Conservation (phyloP, 2,888 invertebrate species). For the Ormyrus pomaceus region DNA sequence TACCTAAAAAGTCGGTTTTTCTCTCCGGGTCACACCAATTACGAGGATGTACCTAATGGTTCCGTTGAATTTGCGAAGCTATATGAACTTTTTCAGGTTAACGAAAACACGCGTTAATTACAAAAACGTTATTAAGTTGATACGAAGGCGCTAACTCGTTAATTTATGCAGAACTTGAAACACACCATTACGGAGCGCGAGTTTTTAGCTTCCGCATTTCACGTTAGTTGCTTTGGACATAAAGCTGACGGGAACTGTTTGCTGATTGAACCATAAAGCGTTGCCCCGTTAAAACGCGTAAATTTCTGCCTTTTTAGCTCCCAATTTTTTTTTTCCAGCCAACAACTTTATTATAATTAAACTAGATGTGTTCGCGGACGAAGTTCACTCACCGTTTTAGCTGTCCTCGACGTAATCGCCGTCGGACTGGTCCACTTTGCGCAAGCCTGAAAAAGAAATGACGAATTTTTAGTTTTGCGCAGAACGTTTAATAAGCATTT, state of each 20-base stretch:
- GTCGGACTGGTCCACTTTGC: constrained; percentile 29
- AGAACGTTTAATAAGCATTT: too few relatives aligned
- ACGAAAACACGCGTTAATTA: background rate
- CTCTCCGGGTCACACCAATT: too few relatives aligned
- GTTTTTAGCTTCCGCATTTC: constrained; percentile 1
- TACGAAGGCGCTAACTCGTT: background rate
- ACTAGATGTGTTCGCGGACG: background rate
- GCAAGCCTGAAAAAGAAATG: constrained; percentile 26
- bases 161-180: background rate
- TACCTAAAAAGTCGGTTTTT: too few relatives aligned
- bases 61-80: too few relatives aligned
- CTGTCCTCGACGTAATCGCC: constrained; percentile 21
- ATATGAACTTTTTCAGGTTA: too few relatives aligned
- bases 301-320: too few relatives aligned
- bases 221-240: background rate
- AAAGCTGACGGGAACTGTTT: background rate
- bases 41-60: too few relatives aligned
- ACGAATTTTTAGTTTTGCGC: too few relatives aligned
- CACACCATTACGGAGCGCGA: background rate
- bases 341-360: too few relatives aligned
- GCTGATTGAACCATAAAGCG: background rate
- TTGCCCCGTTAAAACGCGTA: too few relatives aligned
- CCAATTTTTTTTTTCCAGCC: too few relatives aligned
- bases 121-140: background rate
- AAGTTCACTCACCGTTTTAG: constrained; percentile 23